These are phyloP conservation scores for Rhynchopsitta pachyrhyncha DNA, from an alignment of 2,113 vertebrate genomes.

Conservation along the genomic window DNA sequence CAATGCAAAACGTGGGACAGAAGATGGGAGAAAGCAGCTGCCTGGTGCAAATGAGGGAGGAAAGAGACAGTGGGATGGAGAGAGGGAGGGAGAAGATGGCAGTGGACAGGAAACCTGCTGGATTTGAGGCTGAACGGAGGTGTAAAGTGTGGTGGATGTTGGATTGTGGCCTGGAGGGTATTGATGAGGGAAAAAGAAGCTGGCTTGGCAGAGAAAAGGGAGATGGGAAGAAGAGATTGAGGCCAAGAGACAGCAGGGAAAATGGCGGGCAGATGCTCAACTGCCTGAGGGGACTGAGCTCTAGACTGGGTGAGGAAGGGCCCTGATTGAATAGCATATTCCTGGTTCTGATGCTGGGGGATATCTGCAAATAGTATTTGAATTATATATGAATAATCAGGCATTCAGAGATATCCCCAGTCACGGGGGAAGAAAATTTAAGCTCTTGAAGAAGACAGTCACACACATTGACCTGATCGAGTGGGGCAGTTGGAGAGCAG, in stretches of 20 bases:
- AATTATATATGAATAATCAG: background rate
- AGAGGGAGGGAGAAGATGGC: background rate
- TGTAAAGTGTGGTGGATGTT: background rate
- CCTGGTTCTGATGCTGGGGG: background rate
- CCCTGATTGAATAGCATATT: background rate
- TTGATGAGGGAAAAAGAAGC: rapidly evolving
- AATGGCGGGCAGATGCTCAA: background rate
- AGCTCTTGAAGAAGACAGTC: background rate
- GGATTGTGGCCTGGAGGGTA: background rate
- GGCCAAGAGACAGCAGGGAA: too few species aligned
- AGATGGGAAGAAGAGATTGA: rapidly evolving
- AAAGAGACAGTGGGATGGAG: background rate
- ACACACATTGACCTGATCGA: background rate
- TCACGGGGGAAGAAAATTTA: background rate
- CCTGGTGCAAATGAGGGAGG: background rate
- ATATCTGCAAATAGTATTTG: background rate
- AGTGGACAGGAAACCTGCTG: background rate
- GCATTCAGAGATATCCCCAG: background rate
- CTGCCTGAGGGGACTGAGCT: background rate
- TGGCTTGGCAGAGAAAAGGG: background rate
- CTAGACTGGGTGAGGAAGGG: rapidly evolving
- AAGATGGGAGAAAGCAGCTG: background rate
- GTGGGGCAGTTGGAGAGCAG: background rate
- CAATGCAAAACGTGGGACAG: background rate
- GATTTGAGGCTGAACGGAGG: background rate